Evolutionary conservation across 1,140 invertebrate genomes (phyloP).

Genomic region (Drosophila arawakana): DNA sequence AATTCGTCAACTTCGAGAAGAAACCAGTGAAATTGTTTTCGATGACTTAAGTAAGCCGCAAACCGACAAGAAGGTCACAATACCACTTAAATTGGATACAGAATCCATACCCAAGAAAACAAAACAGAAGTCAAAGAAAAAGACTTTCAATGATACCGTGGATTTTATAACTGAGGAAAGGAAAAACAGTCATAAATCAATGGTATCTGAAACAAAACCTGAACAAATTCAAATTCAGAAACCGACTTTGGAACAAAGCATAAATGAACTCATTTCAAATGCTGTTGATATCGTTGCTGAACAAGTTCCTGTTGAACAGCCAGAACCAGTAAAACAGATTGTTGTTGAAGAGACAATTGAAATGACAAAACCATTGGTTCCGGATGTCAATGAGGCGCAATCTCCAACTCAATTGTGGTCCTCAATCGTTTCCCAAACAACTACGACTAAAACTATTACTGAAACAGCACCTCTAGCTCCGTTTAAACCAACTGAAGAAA

Average conservation of each 20-base stretch:
- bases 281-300: neutral
- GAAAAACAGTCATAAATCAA: slow-evolving; percentile 27
- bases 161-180: slow-evolving; percentile 70
- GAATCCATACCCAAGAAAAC: slow-evolving; percentile 66
- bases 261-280: slow-evolving; percentile 8
- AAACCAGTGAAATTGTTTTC: slow-evolving; percentile 20
- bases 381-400: neutral
- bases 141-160: slow-evolving; percentile 42
- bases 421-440: slow-evolving; percentile 43
- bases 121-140: slow-evolving; percentile 73
- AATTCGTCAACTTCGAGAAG: slow-evolving; percentile 60
- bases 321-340: neutral
- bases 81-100: slow-evolving; percentile 55
- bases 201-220: slow-evolving; percentile 4
- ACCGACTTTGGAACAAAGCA: neutral
- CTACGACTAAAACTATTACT: neutral
- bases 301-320: neutral
- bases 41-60: slow-evolving; percentile 19
- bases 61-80: slow-evolving; percentile 45
- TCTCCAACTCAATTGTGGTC: slow-evolving; percentile 36
- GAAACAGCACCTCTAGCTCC: slow-evolving; percentile 1
- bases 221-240: neutral
- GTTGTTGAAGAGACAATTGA: slow-evolving; percentile 1
- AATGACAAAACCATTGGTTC: neutral
- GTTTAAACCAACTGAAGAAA: slow-evolving; percentile 17